Percentiles rank a stretch among this genome's conserved stretches.
phyloP scores from a whole-genome alignment of 2,113 vertebrate genomes.

The Tachysurus vachellii region DNA sequence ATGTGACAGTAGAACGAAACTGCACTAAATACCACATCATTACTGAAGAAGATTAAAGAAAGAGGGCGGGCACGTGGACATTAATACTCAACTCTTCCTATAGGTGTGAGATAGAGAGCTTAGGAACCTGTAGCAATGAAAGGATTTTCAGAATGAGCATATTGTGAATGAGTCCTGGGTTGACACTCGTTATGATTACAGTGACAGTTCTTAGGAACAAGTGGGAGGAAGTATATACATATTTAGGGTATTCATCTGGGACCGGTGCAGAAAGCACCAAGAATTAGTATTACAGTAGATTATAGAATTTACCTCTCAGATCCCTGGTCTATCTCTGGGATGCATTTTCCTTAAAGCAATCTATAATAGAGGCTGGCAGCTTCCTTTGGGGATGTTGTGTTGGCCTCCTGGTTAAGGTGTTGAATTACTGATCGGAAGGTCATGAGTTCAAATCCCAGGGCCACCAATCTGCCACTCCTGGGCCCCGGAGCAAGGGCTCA shows the following conservation, averaged over 20 bases:
- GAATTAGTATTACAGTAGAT: background rate
- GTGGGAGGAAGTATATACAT: background rate
- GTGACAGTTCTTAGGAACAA: background rate
- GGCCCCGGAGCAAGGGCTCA: no score
- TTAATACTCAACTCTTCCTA: background rate
- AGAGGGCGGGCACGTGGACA: background rate
- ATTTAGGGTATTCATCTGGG: background rate
- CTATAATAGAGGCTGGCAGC: background rate
- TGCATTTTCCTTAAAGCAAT: background rate
- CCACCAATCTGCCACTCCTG: no score
- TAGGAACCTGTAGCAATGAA: background rate
- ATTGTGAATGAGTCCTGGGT: background rate
- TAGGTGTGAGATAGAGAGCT: background rate
- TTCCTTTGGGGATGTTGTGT: no score
- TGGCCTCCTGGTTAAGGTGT: no score
- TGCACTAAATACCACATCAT: background rate
- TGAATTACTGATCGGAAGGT: no score
- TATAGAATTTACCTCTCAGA: slow-evolving; percentile 2
- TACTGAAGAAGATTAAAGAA: background rate
- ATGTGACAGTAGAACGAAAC: slow-evolving; percentile 17
- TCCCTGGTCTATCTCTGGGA: background rate
- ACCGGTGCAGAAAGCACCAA: background rate
- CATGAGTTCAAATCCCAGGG: no score
- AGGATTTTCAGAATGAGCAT: background rate
- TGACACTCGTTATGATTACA: background rate